Base-by-base conservation (phyloP, 2,113 vertebrate species). In the Corythoichthys haematopterus region DNA sequence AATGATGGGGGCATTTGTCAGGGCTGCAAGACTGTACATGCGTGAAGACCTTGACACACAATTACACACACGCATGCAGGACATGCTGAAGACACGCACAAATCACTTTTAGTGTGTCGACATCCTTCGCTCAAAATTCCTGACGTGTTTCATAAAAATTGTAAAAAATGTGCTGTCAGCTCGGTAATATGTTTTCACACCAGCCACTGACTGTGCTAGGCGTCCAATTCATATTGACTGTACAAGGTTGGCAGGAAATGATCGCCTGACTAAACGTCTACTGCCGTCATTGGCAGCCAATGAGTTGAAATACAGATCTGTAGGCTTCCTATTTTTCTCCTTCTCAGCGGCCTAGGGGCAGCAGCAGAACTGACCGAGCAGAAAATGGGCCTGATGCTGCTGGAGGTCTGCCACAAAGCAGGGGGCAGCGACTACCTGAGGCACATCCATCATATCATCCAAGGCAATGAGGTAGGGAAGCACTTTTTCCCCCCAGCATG, bases 381-480 rank as follows among this genome's bases (percentile, higher is more conserved):
- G 94, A 96, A 96, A 98, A 96, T 97, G 94, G 93, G 93, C 91
- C 92, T 93, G 93, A 95, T 94, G 93, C 92, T 96, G 90, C 91
- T 98, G 96, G 95, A 97, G 94, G 92, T 97, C 88, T 96, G 96
- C 96, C 96, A 96, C 93, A 93, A 93, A 95, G 94, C 96, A 98
- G 95, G 95, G 98, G 96, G 96, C 92, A 93, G 90, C 66, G 76
- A 93, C 89, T 94, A 98, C 94, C 94, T 99, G 93, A 93, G 92
- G 95, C 95, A 95, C 94, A 98, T 99, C 95, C 94, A 98, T 97
- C 96, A 96, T 93, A 95, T 96, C 95, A 95, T 98, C 93, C 94
- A 84, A 92, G 94, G 95, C 96, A 99, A 98, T 98, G 96, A 98
- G 97, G 97, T 99, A 98, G 90, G 94, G 93, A 97, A 94, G 93